Evolutionary conservation across 2,888 invertebrate genomes (phyloP).

Genomic region (Mythimna ferrago): DNA sequence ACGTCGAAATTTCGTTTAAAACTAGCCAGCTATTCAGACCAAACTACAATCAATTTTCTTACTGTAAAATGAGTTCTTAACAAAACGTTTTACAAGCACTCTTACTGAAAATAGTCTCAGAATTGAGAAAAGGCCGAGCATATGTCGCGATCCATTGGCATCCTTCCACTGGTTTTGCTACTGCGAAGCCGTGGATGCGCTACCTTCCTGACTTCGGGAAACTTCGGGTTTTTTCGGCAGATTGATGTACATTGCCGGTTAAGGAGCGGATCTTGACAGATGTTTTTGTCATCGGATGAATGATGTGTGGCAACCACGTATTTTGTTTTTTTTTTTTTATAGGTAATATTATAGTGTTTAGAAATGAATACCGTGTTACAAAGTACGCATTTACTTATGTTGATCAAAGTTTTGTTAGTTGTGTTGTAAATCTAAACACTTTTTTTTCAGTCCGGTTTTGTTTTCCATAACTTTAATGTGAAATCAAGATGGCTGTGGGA

Average conservation of each 20-base stretch:
- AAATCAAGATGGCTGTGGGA: too few species aligned
- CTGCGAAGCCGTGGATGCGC: constrained; percentile 53
- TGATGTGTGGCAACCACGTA: too few species aligned
- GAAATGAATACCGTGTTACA: too few species aligned
- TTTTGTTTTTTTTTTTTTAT: too few species aligned
- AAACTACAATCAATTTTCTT: constrained; percentile 27
- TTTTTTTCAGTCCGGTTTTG: too few species aligned
- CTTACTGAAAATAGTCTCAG: constrained; percentile 72
- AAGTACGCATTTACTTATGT: too few species aligned
- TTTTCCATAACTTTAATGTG: too few species aligned
- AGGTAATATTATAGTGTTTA: background rate
- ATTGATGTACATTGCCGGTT: constrained; percentile 60
- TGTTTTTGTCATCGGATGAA: too few species aligned
- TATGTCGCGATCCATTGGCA: constrained; percentile 80
- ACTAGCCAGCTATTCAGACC: background rate
- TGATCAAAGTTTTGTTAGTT: too few species aligned
- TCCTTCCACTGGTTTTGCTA: constrained; percentile 79
- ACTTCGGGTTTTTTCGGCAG: constrained; percentile 18
- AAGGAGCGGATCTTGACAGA: background rate
- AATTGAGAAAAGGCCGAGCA: constrained; percentile 74
- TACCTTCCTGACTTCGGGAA: constrained; percentile 48
- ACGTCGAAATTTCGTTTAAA: background rate
- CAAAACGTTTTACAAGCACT: constrained; percentile 64
- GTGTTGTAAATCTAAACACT: too few species aligned
- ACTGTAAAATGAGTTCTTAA: constrained; percentile 56